Conservation (phyloP, 1,140 invertebrate species). For the Eufriesea mexicana region DNA sequence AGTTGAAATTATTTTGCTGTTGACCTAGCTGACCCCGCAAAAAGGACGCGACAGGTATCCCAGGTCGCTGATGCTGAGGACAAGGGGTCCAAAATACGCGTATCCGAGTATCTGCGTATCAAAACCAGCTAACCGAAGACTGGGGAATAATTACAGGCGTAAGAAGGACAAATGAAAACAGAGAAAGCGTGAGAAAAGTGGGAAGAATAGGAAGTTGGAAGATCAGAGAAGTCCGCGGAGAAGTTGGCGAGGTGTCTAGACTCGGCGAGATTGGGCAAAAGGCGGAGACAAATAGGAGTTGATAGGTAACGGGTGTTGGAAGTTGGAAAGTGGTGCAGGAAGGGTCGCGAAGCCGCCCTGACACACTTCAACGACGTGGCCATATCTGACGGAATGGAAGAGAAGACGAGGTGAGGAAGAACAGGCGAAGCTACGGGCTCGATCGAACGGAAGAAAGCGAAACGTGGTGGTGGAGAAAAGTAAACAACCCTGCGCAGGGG, state of each 20-base stretch:
- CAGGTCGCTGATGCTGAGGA: no score
- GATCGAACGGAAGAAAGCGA: neutral
- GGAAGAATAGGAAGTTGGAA: neutral
- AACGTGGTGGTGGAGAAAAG: neutral
- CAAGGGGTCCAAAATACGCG: neutral
- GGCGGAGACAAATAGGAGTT: neutral
- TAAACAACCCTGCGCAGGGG: neutral
- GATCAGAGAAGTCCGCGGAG: no score
- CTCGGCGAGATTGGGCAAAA: neutral
- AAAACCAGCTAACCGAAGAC: no score
- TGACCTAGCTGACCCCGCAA: no score
- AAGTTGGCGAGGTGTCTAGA: neutral
- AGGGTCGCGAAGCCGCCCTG: neutral
- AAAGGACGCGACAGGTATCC: no score
- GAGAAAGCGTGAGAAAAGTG: neutral
- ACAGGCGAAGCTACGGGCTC: neutral
- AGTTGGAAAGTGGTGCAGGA: neutral
- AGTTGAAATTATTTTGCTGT: no score
- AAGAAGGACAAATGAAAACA: neutral
- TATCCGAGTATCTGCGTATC: neutral
- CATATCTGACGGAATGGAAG: neutral
- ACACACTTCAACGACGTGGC: neutral
- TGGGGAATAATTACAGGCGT: no score
- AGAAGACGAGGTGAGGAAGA: neutral
- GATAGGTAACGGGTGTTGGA: neutral